Base-by-base conservation (phyloP, 2,797 vertebrate species). In the Siniperca scherzeri region DNA sequence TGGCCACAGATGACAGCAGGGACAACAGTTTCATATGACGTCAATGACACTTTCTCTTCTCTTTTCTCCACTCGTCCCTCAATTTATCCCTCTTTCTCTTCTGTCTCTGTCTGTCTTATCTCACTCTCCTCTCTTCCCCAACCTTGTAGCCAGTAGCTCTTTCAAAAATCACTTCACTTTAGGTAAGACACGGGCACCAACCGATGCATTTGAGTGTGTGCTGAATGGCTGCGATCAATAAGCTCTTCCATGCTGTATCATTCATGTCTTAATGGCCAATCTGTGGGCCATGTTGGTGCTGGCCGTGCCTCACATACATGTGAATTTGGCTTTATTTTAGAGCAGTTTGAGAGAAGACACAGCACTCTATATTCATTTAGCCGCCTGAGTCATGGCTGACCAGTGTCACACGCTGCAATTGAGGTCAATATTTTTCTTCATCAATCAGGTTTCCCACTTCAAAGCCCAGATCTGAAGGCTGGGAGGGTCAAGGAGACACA, bases 161-260 rank as follows among this genome's bases (percentile, higher is more conserved):
- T 96, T 97, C 93, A 97, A 96, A 94, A 97, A 96, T 95, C 96
- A 96, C 95, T 97, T 97, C 95, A 96, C 96, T 88, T 96, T 97
- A 94, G 97, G 97, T 97, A 96, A 97, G 97, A 87, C 70, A 42
- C 17, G 3, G 38, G 81, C 72, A 42, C 83, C 74, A 33, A 22
- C 75, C 10, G 33, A 76, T 70, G 77, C 85, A 71, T 87, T 38
- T 92, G 86, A 83, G 78, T 90, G 87, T 92, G 89, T 89, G 90
- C 85, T 88, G 77, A 81, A 69, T 83, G 77, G 69, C 81, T 83
- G 74, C 19, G 83, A 89, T 93, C 90, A 70, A 91, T 91, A 74
- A 53, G 80, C 81, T 83, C 80, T 52, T 50, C 78, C 71, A 14
- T 27, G 84, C 88, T 81, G 12, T 65, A 38, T 84, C 83, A 83